These are phyloP conservation scores for Chymomyza caudatula DNA, from an alignment of 2,888 invertebrate genomes.

Conservation along the genomic window DNA sequence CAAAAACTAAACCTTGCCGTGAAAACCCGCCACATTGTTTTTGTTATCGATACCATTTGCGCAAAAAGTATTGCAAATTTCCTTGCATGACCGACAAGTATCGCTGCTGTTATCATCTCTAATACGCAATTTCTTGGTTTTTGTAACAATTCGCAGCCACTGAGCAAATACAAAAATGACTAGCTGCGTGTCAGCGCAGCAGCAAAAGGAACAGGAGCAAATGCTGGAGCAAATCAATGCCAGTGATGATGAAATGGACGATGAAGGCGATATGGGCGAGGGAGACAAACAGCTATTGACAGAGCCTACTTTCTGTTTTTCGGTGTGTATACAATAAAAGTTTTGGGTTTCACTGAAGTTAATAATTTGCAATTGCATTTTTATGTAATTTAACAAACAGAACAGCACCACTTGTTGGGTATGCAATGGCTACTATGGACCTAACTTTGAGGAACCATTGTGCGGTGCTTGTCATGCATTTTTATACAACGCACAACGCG, in stretches of 20 bases:
- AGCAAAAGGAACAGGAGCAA: constrained; percentile 61
- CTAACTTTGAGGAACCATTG: constrained; percentile 92
- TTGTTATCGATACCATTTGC: constrained; percentile 15
- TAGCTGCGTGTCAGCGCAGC: constrained; percentile 61
- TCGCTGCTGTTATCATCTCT: constrained; percentile 22
- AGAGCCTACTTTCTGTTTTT: constrained; percentile 68
- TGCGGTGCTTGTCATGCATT: constrained; percentile 95
- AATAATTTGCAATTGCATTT: background rate
- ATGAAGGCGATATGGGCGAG: constrained; percentile 36
- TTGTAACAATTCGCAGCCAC: constrained; percentile 29
- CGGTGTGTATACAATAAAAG: constrained; percentile 57
- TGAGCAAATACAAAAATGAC: constrained; percentile 50
- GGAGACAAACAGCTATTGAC: constrained; percentile 39
- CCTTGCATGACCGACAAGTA: constrained; percentile 18
- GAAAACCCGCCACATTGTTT: constrained; percentile 11
- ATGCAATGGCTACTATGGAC: constrained; percentile 95
- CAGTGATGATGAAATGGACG: constrained; percentile 60
- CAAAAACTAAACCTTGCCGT: background rate
- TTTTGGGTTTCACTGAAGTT: background rate
- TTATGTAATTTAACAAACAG: constrained; percentile 55
- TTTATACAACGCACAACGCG: constrained; percentile 86
- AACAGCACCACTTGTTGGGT: constrained; percentile 82
- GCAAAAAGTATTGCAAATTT: constrained; percentile 6
- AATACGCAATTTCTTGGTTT: background rate
- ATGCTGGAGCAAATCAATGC: constrained; percentile 48